Base-by-base conservation (phyloP, 2,888 invertebrate genomes). In the Odontothrips loti region DNA sequence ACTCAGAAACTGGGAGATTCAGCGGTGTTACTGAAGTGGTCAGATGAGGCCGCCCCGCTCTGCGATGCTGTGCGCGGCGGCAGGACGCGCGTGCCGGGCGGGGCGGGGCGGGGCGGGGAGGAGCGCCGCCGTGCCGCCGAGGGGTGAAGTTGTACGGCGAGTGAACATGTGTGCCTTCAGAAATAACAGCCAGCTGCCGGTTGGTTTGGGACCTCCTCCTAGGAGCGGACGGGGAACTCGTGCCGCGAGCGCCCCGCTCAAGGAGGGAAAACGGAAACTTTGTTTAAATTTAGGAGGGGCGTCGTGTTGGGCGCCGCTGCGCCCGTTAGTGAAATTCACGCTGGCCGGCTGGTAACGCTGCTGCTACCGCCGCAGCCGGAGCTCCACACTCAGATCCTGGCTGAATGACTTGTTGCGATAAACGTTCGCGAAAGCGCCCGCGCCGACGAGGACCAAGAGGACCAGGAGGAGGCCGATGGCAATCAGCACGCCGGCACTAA, bases 81-180 rank as follows among this genome's bases (percentile, higher is more conserved):
- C 34, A 43, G 34, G 34, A 43, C 34, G 34, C 20, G 51, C 51
- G 51, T 2, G 51, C 3, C 20, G 51, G 51, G 34, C 34, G 34
- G 51, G 51, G 15, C 51, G 6, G 58, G 58, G 58, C 27, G 27
- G 23, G 23, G 23, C 23, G 9, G 68, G 68, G 23, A 23, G 68
- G 10, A 27, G 27, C 23, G n/a, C 23, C 6, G 23, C 27, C 10
- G n/a, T n/a, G 68, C 23, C 68, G 68, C 12, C 27, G 68, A 12
- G 68, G 27, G 68, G 27, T 10, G 23, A 58, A 58, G 58, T 58
- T 27, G 68, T 23, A 27, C 68, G 68, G 23, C 68, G 68, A 27
- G 58, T 75, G 68, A 75, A 75, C 68, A 75, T 75, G 68, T 75
- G 68, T 75, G 68, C 68, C 68, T 75, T 75, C 68, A 75, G 68